Evolutionary conservation across 2,888 invertebrate species (phyloP).

Genomic region (Dicranocentrus wangi): DNA sequence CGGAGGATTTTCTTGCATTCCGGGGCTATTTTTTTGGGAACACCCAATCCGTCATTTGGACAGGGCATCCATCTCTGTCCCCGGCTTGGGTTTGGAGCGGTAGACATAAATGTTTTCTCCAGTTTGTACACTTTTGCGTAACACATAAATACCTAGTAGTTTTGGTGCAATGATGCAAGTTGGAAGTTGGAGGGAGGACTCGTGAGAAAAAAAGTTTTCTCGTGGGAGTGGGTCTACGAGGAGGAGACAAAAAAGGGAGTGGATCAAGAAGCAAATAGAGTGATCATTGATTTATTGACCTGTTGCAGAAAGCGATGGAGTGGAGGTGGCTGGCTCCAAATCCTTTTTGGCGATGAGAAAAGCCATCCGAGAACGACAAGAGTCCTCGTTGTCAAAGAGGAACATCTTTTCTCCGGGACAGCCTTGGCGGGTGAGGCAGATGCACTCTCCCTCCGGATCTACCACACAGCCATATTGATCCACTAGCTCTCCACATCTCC

Average conservation of each 20-base stretch:
- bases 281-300: constrained; percentile 69
- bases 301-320: constrained; percentile 60
- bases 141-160: too few relatives aligned
- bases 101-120: background rate
- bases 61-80: constrained; percentile 47
- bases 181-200: too few relatives aligned
- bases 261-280: constrained; percentile 28
- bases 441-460: constrained; percentile 66
- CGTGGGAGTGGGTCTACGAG: too few relatives aligned
- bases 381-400: constrained; percentile 66
- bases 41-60: constrained; percentile 36
- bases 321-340: constrained; percentile 61
- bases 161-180: too few relatives aligned
- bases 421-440: constrained; percentile 62
- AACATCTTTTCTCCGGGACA: constrained; percentile 70
- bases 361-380: constrained; percentile 66
- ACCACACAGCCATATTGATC: constrained; percentile 64
- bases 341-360: constrained; percentile 69
- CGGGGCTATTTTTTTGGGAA: background rate
- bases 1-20: background rate
- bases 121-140: too few relatives aligned
- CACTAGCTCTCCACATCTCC: constrained; percentile 39
- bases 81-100: background rate
- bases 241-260: too few relatives aligned
- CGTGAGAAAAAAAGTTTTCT: too few relatives aligned